Evolutionary conservation across 1,140 invertebrate species (phyloP).

Genomic region (Calephelis nemesis): DNA sequence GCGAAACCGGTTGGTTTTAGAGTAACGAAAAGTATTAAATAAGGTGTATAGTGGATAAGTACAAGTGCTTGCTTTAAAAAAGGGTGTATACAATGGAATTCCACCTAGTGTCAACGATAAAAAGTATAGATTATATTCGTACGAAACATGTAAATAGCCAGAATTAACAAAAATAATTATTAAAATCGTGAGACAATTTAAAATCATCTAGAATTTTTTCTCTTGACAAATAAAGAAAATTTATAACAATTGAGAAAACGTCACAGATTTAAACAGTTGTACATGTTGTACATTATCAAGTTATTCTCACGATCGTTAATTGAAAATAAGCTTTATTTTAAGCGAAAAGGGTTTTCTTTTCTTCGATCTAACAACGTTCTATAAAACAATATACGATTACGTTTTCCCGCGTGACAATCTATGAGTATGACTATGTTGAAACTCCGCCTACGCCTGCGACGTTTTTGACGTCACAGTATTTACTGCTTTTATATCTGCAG

Average conservation of each 20-base stretch:
- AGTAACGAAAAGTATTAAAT: no score
- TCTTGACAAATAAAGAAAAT: background rate
- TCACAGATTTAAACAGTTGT: conserved; percentile 1
- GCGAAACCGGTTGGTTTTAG: no score
- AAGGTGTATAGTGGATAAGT: no score
- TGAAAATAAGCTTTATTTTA: background rate
- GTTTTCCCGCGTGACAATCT: conserved; percentile 16
- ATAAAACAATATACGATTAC: background rate
- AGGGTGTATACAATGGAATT: no score
- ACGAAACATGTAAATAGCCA: no score
- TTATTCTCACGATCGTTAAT: background rate
- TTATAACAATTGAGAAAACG: background rate
- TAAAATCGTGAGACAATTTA: no score
- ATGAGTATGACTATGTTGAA: conserved; percentile 2
- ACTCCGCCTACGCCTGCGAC: conserved; percentile 6
- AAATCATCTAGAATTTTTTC: background rate
- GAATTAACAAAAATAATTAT: no score
- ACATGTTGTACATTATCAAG: background rate
- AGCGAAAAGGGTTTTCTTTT: background rate
- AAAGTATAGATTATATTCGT: no score
- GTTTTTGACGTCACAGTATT: conserved; percentile 19
- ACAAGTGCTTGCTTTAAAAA: no score
- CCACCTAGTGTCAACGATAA: no score
- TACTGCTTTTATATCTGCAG: background rate
- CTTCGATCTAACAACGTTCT: background rate